These are phyloP conservation scores for Prionace glauca DNA, from an alignment of 2,797 vertebrate genomes.

Conservation along the genomic window DNA sequence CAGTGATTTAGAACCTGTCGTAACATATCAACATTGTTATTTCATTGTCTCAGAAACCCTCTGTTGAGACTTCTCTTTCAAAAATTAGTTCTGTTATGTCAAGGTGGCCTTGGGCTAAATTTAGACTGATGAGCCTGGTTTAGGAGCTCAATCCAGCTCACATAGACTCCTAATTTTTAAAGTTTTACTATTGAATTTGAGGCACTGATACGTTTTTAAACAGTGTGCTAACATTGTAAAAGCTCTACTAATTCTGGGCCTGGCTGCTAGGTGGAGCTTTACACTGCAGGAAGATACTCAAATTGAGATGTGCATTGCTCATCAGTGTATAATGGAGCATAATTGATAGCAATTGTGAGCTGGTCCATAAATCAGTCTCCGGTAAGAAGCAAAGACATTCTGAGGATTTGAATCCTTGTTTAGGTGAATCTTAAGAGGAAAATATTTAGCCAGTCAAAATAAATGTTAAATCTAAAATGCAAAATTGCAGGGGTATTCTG, in stretches of 20 bases:
- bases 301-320: constrained; percentile 5
- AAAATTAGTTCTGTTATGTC: not conserved
- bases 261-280: not conserved
- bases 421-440: not conserved
- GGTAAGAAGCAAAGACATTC: too few species aligned
- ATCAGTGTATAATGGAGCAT: not conserved
- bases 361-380: not conserved
- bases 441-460: not conserved
- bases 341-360: not conserved
- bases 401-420: not conserved
- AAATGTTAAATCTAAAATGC: not conserved
- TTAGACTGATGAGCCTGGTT: not conserved
- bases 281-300: not conserved
- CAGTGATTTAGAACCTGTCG: not conserved
- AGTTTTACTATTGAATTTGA: not conserved
- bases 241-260: not conserved
- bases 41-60: not conserved
- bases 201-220: not conserved
- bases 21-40: not conserved
- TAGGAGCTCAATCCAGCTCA: not conserved
- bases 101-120: not conserved
- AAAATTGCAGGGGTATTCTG: not conserved
- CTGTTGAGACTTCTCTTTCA: not conserved
- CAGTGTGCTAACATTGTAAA: not conserved
- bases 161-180: not conserved